Evolutionary conservation across 2,113 vertebrate species (phyloP).

Genomic region (Phrynocephalus versicolor): DNA sequence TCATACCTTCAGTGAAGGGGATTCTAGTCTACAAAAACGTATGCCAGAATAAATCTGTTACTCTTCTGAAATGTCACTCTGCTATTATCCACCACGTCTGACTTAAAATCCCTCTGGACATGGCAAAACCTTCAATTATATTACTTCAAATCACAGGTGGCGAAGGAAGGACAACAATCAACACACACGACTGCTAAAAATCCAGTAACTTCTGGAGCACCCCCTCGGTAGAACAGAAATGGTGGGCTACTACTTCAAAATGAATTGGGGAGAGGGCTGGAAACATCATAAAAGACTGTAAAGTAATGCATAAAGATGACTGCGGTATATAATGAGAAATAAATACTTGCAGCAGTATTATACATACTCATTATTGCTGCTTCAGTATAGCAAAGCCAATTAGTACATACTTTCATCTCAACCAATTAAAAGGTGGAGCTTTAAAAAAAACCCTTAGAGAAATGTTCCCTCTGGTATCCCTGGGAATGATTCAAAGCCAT

Average conservation of each 20-base stretch:
- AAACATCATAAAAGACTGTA: not conserved
- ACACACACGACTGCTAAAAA: not conserved
- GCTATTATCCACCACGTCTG: not conserved
- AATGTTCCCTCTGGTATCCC: not conserved
- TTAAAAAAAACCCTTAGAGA: not conserved
- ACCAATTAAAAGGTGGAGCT: not conserved
- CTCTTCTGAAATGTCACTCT: not conserved
- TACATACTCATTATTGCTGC: not conserved
- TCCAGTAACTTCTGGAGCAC: not conserved
- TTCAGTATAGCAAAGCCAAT: slow-evolving; percentile 7
- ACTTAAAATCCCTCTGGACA: not conserved
- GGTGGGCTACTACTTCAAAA: not conserved
- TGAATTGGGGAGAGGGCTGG: not conserved
- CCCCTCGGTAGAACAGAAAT: not conserved
- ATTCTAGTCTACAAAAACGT: not conserved
- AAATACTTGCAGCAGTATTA: not conserved
- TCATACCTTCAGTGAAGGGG: not conserved
- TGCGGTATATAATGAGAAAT: not conserved
- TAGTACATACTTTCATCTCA: slow-evolving; percentile 3
- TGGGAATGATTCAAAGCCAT: not conserved
- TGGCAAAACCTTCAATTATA: not conserved
- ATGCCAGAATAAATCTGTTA: not conserved
- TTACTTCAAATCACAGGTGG: not conserved
- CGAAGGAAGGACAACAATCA: not conserved
- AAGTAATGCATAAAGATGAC: not conserved